Evolutionary conservation across 1,140 invertebrate species (phyloP), one percentile per base, ranked within the genome.

Genomic region (Latrodectus geometricus): DNA sequence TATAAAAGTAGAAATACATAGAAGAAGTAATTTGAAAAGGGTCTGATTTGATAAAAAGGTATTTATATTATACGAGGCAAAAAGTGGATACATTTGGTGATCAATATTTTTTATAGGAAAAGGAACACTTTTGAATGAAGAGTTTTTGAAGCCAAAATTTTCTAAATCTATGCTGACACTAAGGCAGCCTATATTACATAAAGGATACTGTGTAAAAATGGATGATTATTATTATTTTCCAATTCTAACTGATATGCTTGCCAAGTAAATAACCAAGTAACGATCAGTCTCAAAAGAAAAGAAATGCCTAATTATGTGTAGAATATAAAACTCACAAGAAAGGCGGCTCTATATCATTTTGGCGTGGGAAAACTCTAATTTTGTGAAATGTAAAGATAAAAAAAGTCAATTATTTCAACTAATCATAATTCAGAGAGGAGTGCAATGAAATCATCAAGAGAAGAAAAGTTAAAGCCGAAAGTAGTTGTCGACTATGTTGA

Each of bases 281-380:
- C 23, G 20, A 77, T 61, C n/a, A 77, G 56, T 23, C n/a, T 65
- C 20, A 77, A 77, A 12, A 3, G 9, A 77, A 23, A 56, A 21
- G 21, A 77, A 20, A 48, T 77, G 4, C n/a, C 49, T 35, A 35
- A 65, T 79, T 56, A 91, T 90, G 75, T 91, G 5, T 68, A 72
- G 54, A 86, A 86, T 70, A 78, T 50, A 78, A 20, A 86, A 86
- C 23, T 68, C 68, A n/a, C n/a, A 86, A 74, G 74, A 48, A 20
- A 78, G 8, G 54, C 35, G 15, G 21, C 70, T 35, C 74, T 61
- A 66, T n/a, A n/a, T n/a, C n/a, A n/a, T 78, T 69, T 86, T 65
- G 72, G 21, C 12, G 21, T 35, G 83, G 74, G 17, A 86, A 86
- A 78, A 54, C 72, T 77, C 17, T 78, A 4, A 54, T 75, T 56